Evolutionary conservation across 1,140 invertebrate genomes (phyloP).

Genomic region (Temnothorax longispinosus): DNA sequence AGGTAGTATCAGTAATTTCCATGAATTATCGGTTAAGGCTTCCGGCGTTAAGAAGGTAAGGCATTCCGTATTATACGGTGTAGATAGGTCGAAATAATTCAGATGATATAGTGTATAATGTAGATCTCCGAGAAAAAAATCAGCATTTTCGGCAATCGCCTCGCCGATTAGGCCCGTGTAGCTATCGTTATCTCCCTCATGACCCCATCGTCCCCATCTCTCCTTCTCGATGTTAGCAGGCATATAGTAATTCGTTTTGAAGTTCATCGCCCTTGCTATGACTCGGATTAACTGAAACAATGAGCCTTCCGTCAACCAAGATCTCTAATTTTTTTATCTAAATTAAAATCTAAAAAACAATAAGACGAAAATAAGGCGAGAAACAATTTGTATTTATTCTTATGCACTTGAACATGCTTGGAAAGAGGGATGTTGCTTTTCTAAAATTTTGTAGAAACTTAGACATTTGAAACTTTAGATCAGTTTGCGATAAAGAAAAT

Average conservation of each 20-base stretch:
- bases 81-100: slow-evolving; percentile 90
- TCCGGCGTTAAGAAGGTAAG: slow-evolving; percentile 94
- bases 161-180: slow-evolving; percentile 91
- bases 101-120: slow-evolving; percentile 90
- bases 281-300: slow-evolving; percentile 88
- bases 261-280: slow-evolving; percentile 90
- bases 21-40: slow-evolving; percentile 91
- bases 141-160: slow-evolving; percentile 88
- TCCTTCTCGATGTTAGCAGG: slow-evolving; percentile 86
- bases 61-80: slow-evolving; percentile 92
- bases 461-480: not conserved
- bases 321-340: slow-evolving; percentile 15
- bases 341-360: not conserved
- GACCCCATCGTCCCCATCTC: slow-evolving; percentile 92
- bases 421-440: not conserved
- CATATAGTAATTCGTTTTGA: slow-evolving; percentile 89
- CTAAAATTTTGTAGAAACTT: not conserved
- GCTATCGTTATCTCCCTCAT: slow-evolving; percentile 86
- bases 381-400: slow-evolving; percentile 38
- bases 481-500: not conserved
- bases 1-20: slow-evolving; percentile 93
- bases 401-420: not conserved
- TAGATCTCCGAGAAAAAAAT: slow-evolving; percentile 92
- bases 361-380: slow-evolving; percentile 69
- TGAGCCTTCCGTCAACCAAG: not conserved